Conservation (phyloP, 2,888 invertebrate species). For the Nephrotoma appendiculata region DNA sequence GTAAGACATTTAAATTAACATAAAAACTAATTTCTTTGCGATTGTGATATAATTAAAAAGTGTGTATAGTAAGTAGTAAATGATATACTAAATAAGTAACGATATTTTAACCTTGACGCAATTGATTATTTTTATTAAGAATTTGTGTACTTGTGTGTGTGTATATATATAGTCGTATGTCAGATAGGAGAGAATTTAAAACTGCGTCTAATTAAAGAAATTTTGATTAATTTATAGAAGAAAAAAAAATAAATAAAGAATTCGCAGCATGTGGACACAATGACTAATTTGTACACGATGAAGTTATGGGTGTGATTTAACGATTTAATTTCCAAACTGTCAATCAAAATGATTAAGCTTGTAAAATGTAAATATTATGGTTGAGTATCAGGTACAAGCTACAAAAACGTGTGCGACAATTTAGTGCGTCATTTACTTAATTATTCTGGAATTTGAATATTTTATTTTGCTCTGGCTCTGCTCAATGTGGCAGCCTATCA, state of each 20-base stretch:
- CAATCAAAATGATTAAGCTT: neutral
- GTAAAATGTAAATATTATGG: no score
- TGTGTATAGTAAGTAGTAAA: neutral
- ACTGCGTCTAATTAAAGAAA: neutral
- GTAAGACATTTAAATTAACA: neutral
- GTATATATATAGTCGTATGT: neutral
- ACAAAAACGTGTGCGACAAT: no score
- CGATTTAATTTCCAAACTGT: neutral
- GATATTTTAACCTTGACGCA: neutral
- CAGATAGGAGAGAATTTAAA: neutral
- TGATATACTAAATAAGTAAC: neutral
- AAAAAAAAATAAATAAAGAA: neutral
- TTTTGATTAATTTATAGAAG: neutral
- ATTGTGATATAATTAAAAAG: neutral
- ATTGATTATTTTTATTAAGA: neutral
- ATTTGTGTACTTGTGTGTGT: neutral
- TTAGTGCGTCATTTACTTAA: no score
- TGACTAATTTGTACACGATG: neutral
- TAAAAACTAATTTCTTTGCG: neutral
- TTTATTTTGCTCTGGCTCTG: no score
- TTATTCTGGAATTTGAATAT: no score
- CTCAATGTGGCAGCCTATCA: no score
- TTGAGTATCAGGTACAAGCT: no score
- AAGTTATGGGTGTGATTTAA: neutral
- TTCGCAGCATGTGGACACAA: neutral